These are phyloP conservation scores for Neomorphus geoffroyi DNA, from an alignment of 2,797 vertebrate genomes.

Conservation along the genomic window DNA sequence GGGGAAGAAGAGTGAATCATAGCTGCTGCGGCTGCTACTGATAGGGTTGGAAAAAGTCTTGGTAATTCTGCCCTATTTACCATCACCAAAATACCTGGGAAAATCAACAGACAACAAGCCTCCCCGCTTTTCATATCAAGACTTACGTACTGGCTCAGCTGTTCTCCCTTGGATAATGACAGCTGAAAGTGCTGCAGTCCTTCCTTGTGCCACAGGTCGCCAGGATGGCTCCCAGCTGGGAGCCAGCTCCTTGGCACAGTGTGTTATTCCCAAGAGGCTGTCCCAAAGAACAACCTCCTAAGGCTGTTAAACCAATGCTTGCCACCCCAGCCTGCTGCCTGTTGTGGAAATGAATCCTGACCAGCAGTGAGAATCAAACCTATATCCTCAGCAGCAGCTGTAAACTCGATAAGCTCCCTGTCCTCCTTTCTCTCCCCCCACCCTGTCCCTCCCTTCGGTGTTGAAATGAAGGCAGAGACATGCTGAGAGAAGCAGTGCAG, in stretches of 20 bases:
- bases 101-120: neutral
- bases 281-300: neutral
- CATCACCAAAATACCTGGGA: neutral
- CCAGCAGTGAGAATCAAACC: constrained; percentile 30
- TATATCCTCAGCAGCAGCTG: constrained; percentile 17
- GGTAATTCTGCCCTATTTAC: neutral
- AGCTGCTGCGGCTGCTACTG: neutral
- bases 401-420: constrained; percentile 31
- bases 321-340: neutral
- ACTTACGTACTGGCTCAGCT: rapidly evolving
- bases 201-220: rapidly evolving
- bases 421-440: neutral
- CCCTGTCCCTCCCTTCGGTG: neutral
- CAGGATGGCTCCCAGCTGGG: neutral
- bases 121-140: rapidly evolving
- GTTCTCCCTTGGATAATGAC: neutral
- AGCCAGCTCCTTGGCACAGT: neutral
- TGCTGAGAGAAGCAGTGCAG: constrained; percentile 21
- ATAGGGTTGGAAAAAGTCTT: neutral
- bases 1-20: neutral
- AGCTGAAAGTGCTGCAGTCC: neutral
- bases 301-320: neutral
- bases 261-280: neutral
- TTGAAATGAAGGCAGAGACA: constrained; percentile 26
- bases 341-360: neutral